Percentiles rank a stretch among this genome's conserved stretches.
phyloP scores from a whole-genome alignment of 30 jellyfish, hydroid and myxozoan genomes.

The Clytia hemisphaerica region DNA sequence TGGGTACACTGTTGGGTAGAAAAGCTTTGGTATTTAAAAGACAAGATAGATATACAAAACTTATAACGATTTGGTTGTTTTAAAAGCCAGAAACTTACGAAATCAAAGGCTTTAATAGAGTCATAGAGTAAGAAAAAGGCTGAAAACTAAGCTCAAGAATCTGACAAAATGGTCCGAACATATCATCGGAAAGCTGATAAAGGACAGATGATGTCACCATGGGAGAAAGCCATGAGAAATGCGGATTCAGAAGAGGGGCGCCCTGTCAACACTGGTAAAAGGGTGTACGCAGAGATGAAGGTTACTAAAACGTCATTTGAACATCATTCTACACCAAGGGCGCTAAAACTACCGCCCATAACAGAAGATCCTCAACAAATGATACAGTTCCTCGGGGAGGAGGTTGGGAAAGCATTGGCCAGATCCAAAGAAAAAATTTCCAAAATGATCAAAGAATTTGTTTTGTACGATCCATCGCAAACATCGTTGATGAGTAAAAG shows the following conservation, averaged over 20 bases:
- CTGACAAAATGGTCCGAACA: constrained; percentile 19
- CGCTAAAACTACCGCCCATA: constrained; percentile 16
- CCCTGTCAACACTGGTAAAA: constrained; percentile 13
- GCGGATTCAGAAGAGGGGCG: constrained; percentile 6
- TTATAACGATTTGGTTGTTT: too few relatives aligned
- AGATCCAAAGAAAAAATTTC: constrained; percentile 21
- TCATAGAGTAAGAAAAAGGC: too few relatives aligned
- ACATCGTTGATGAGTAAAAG: constrained; percentile 6
- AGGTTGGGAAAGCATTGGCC: constrained; percentile 7
- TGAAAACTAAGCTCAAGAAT: too few relatives aligned
- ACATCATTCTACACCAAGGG: neutral
- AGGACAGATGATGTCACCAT: neutral
- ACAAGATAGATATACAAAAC: too few relatives aligned
- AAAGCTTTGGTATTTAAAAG: too few relatives aligned
- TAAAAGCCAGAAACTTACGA: too few relatives aligned
- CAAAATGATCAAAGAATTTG: constrained; percentile 1
- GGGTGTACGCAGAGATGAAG: constrained; percentile 16
- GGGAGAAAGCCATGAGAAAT: constrained; percentile 35
- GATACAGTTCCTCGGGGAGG: neutral
- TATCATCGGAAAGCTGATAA: neutral
- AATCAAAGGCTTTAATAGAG: too few relatives aligned
- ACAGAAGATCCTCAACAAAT: constrained; percentile 5
- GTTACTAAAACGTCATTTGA: neutral
- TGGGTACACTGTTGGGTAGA: too few relatives aligned
- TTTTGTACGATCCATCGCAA: constrained; percentile 13